Conservation (phyloP, 2,888 invertebrate genomes). For the Hartigia nigra region DNA sequence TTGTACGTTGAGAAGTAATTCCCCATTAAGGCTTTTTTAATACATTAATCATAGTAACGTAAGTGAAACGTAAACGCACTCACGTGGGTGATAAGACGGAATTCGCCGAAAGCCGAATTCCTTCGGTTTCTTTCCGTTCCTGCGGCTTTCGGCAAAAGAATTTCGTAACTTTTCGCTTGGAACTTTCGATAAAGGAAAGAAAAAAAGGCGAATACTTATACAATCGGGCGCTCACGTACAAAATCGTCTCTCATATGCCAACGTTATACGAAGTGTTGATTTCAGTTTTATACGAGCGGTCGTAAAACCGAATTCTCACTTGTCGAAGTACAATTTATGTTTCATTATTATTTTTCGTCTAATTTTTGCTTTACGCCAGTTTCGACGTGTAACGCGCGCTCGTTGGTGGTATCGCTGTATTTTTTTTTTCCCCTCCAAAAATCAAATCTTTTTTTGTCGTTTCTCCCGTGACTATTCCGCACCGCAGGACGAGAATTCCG, state of each 20-base stretch:
- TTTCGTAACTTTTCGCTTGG: too few relatives aligned
- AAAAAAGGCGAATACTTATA: background rate
- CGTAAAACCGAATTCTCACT: slow-evolving; percentile 18
- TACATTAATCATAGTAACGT: background rate
- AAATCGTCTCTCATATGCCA: background rate
- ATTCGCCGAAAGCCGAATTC: background rate
- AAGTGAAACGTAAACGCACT: background rate
- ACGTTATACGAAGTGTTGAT: background rate
- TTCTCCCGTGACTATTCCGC: background rate
- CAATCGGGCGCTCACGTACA: background rate
- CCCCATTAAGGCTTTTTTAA: background rate
- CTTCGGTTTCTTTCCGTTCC: too few relatives aligned
- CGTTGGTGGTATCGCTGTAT: background rate
- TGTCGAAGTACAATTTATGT: background rate
- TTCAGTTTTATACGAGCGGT: slow-evolving; percentile 22
- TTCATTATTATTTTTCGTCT: background rate
- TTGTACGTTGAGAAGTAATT: background rate
- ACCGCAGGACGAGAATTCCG: background rate
- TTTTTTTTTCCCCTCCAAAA: background rate
- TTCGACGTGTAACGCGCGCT: background rate
- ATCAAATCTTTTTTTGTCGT: too few relatives aligned
- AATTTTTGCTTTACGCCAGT: background rate
- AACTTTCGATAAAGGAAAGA: too few relatives aligned
- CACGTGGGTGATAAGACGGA: background rate
- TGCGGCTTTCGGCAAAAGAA: too few relatives aligned